These are phyloP conservation scores for Allacma fusca DNA, from an alignment of 2,888 invertebrate genomes.

Conservation along the genomic window DNA sequence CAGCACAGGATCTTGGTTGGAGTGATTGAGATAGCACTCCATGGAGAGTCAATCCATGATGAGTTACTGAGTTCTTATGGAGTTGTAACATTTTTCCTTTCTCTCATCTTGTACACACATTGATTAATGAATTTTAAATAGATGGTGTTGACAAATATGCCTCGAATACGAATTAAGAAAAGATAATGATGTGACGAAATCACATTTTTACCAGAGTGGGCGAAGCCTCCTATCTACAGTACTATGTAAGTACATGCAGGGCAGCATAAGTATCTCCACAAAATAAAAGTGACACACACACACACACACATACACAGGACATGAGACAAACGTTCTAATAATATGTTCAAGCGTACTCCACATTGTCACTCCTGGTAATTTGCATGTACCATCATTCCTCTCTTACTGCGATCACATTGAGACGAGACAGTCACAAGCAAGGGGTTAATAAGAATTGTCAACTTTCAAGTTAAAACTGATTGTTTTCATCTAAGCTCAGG, in stretches of 20 bases:
- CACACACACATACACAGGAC: too few relatives aligned
- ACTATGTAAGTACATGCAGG: not conserved
- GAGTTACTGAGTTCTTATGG: not conserved
- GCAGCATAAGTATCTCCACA: too few relatives aligned
- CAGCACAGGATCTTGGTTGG: not conserved
- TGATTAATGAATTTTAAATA: constrained; percentile 42
- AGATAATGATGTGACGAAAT: constrained; percentile 39
- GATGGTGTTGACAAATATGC: constrained; percentile 35
- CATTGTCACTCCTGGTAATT: too few relatives aligned
- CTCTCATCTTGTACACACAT: not conserved
- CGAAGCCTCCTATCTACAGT: constrained; percentile 14
- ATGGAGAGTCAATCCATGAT: not conserved
- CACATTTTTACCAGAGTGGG: constrained; percentile 4
- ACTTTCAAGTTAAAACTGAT: not conserved
- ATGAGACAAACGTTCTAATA: too few relatives aligned
- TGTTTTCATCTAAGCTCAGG: not conserved
- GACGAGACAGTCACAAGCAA: too few relatives aligned
- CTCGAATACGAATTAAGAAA: constrained; percentile 34
- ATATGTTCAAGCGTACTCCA: too few relatives aligned
- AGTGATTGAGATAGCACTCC: constrained; percentile 11
- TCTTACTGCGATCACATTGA: too few relatives aligned
- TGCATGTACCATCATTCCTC: too few relatives aligned
- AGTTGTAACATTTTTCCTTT: constrained; percentile 9
- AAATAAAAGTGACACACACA: too few relatives aligned
- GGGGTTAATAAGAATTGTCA: not conserved